Conservation (phyloP, 2,797 vertebrate species). For the Hippopotamyrus pictus region DNA sequence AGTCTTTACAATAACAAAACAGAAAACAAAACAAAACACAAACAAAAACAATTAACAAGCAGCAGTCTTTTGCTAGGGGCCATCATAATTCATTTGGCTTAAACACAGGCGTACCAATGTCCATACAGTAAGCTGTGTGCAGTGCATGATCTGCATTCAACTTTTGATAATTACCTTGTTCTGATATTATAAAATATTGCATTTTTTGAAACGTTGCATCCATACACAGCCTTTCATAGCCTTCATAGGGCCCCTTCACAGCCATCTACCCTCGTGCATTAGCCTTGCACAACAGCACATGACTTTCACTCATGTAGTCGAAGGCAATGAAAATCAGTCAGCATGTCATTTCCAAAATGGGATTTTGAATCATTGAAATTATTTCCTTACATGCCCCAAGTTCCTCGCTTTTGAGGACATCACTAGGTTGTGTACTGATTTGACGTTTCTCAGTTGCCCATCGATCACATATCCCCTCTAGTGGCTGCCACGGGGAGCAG, state of each 20-base stretch:
- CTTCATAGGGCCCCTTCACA: background rate
- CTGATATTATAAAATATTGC: background rate
- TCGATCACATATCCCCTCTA: slow-evolving; percentile 14
- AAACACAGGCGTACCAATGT: background rate
- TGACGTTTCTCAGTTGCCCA: background rate
- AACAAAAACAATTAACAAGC: background rate
- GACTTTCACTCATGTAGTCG: background rate
- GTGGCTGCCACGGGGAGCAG: slow-evolving; percentile 25
- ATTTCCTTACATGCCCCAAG: background rate
- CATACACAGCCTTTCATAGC: background rate
- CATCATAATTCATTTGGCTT: background rate
- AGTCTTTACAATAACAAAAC: background rate
- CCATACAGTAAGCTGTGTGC: background rate
- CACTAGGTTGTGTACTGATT: background rate
- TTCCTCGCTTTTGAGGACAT: background rate
- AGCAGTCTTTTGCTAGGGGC: background rate
- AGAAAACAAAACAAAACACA: background rate
- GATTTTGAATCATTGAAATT: background rate
- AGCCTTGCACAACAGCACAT: background rate
- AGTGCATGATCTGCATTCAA: background rate
- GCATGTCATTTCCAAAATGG: background rate
- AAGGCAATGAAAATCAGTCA: slow-evolving; percentile 7
- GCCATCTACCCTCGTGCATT: background rate
- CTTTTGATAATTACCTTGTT: background rate
- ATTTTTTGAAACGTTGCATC: background rate